phyloP scores from a whole-genome alignment of 1,140 invertebrate species.

The Helicoverpa zea region DNA sequence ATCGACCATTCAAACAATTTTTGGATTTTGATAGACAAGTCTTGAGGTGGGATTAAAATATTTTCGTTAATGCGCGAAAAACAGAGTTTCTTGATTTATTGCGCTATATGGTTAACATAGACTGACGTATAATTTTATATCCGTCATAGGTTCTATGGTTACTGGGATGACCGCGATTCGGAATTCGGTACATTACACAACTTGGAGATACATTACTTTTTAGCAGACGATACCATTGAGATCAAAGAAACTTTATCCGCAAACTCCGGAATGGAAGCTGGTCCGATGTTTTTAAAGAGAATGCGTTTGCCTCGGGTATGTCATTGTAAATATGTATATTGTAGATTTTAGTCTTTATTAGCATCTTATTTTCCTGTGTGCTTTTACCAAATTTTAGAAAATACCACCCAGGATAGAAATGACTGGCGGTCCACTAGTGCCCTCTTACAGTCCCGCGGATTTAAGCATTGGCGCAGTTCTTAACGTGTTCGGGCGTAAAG shows the following conservation, averaged over 20 bases:
- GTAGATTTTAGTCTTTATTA: background rate
- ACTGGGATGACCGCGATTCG: conserved; percentile 95
- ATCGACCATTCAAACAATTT: conserved; percentile 90
- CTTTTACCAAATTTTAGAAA: conserved; percentile 68
- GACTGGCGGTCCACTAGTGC: conserved; percentile 70
- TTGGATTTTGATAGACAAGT: conserved; percentile 92
- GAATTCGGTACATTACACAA: conserved; percentile 92
- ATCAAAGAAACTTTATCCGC: conserved; percentile 92
- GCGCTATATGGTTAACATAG: no score
- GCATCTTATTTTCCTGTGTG: background rate
- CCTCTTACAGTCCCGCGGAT: conserved; percentile 87
- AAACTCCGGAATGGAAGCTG: conserved; percentile 91
- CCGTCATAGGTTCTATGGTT: conserved; percentile 92
- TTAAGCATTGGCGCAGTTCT: conserved; percentile 93
- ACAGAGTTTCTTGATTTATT: no score
- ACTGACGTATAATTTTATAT: background rate
- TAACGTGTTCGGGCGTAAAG: conserved; percentile 92
- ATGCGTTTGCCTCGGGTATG: conserved; percentile 93
- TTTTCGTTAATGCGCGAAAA: background rate
- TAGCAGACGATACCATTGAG: conserved; percentile 96
- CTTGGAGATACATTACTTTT: conserved; percentile 93
- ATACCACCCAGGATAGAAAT: conserved; percentile 77
- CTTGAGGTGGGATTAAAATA: conserved; percentile 80
- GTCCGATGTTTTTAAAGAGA: conserved; percentile 91
- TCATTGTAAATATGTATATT: background rate